Percentiles rank a stretch among this genome's conserved stretches.
Evolutionary conservation across 2,113 vertebrate species (phyloP).

Genomic region (Callospermophilus lateralis): DNA sequence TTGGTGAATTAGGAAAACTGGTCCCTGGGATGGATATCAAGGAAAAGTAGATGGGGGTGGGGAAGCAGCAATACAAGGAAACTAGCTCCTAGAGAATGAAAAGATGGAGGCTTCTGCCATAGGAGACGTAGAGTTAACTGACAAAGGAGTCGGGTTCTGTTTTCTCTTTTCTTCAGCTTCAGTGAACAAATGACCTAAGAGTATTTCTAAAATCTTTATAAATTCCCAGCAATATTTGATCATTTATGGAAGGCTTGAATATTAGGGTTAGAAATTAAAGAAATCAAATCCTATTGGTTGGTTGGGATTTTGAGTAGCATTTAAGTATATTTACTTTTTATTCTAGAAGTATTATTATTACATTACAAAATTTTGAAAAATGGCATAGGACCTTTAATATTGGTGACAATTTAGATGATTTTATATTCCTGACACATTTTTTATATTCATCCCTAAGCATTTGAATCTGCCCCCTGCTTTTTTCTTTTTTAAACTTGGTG

Average conservation of each 20-base stretch:
- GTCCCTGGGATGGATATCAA: background rate
- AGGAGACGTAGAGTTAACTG: background rate
- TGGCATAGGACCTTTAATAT: background rate
- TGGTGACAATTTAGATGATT: background rate
- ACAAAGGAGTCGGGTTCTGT: background rate
- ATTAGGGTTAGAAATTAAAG: slow-evolving; percentile 12
- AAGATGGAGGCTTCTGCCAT: background rate
- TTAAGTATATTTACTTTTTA: background rate
- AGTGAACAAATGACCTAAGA: background rate
- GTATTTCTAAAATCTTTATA: slow-evolving; percentile 39
- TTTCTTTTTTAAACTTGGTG: background rate
- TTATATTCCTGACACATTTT: slow-evolving; percentile 7
- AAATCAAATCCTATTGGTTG: background rate
- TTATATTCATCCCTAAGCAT: background rate
- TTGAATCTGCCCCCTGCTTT: background rate
- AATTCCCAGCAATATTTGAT: slow-evolving; percentile 13
- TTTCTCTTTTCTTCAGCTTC: background rate
- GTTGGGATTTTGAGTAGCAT: background rate
- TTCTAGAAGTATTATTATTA: slow-evolving; percentile 31
- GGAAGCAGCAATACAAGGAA: too few species aligned
- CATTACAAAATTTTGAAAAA: slow-evolving; percentile 31
- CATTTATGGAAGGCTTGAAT: background rate
- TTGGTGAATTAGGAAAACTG: background rate
- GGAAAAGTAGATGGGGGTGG: background rate
- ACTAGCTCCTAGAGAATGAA: background rate